These are phyloP conservation scores for Oreortyx pictus DNA, from an alignment of 2,797 vertebrate genomes.

Conservation along the genomic window DNA sequence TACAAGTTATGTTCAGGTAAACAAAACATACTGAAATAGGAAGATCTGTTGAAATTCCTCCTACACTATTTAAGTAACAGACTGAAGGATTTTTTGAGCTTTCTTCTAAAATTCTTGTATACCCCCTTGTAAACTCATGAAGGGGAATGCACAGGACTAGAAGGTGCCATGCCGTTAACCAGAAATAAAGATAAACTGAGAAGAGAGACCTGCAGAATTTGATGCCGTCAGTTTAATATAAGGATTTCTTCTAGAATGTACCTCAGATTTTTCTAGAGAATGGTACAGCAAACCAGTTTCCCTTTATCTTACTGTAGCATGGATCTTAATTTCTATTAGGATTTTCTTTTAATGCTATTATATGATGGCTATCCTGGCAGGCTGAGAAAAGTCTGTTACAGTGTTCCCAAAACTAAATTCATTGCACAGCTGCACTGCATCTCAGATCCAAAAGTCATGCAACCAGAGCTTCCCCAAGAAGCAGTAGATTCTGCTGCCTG, in stretches of 20 bases:
- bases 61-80: neutral
- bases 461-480: neutral
- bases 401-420: neutral
- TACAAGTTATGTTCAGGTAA: neutral
- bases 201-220: neutral
- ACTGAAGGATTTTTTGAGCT: neutral
- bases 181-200: neutral
- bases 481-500: neutral
- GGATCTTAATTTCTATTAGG: neutral
- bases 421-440: neutral
- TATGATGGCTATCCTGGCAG: neutral
- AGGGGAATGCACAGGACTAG: neutral
- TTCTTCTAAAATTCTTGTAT: neutral
- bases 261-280: neutral
- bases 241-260: neutral
- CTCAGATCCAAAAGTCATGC: neutral
- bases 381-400: neutral
- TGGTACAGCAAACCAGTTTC: neutral
- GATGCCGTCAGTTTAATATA: neutral
- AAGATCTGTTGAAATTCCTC: neutral
- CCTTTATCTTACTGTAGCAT: neutral
- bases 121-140: neutral
- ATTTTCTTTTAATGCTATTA: neutral
- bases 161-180: neutral
- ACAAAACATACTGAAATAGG: neutral